Percentiles rank a stretch among this genome's conserved stretches.
phyloP scores from a whole-genome alignment of 2,888 invertebrate genomes.

The Allygus modestus region DNA sequence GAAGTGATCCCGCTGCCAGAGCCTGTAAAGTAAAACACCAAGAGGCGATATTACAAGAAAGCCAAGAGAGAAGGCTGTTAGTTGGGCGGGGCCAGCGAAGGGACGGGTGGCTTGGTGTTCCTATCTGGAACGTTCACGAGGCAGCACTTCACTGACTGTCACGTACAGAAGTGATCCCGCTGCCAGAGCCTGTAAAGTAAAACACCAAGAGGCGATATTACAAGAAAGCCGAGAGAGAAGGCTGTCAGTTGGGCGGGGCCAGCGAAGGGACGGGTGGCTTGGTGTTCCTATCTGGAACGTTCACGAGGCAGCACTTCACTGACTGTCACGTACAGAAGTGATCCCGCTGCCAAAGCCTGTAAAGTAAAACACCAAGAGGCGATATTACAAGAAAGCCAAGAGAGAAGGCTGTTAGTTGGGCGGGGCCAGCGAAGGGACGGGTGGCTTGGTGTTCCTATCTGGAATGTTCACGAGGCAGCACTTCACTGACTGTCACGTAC shows the following conservation, averaged over 20 bases:
- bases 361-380: slow-evolving; percentile 65
- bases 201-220: slow-evolving; percentile 76
- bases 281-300: slow-evolving; percentile 84
- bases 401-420: slow-evolving; percentile 80
- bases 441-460: slow-evolving; percentile 81
- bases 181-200: slow-evolving; percentile 79
- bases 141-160: slow-evolving; percentile 86
- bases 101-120: slow-evolving; percentile 78
- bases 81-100: slow-evolving; percentile 81
- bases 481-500: slow-evolving; percentile 88
- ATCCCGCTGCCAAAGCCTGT: slow-evolving; percentile 86
- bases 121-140: slow-evolving; percentile 86
- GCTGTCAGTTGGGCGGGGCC: slow-evolving; percentile 82
- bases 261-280: slow-evolving; percentile 76
- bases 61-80: slow-evolving; percentile 79
- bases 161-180: slow-evolving; percentile 88
- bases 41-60: slow-evolving; percentile 79
- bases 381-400: slow-evolving; percentile 82
- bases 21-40: slow-evolving; percentile 75
- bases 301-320: slow-evolving; percentile 88
- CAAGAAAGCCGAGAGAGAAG: slow-evolving; percentile 79
- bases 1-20: slow-evolving; percentile 85
- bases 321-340: slow-evolving; percentile 86
- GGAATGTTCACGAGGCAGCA: slow-evolving; percentile 86
- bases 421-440: slow-evolving; percentile 79